Base-by-base conservation (phyloP, 37 sponge, comb jelly and placozoan species). In the Mnemiopsis leidyi region DNA sequence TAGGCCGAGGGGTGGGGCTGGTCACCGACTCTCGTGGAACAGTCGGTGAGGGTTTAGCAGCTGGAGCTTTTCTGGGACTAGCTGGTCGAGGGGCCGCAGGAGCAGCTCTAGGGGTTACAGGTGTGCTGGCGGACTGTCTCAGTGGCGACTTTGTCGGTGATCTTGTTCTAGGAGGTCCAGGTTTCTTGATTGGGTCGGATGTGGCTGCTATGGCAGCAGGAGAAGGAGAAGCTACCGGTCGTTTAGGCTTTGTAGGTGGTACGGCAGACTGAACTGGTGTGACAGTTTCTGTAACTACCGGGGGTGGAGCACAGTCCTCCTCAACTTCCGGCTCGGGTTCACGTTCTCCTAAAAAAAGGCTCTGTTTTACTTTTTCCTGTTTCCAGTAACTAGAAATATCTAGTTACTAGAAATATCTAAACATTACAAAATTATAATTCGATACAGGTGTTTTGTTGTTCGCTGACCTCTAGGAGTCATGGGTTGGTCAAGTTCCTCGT, bases 1-100 rank as follows among this genome's bases (percentile, higher is more conserved):
- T 9, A 32, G 79, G 79, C 20, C 79, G 79, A 39, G 90, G 90
- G 0, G 61, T 38, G 29, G 90, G 90, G 39, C 90, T 85, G 90
- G 48, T 85, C 25, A 40, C 48, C 39, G 36, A n/a, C 48, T 85
- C 90, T 28, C 75, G 5, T 23, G 75, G n/a, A 18, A 71, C 75
- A 28, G 90, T 3, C 0, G 25, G 25, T 5, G 90, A n/a, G 23
- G 61, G 18, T 23, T 7, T 39, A 1, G 16, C 26, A 13, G 7
- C 73, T 23, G 32, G 20, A 0, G 36, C 7, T 26, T 26, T 31
- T 32, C 7, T 77, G 48, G 90, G 90, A 39, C 38, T 40, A 1
- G 82, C 7, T 5, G 82, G 82, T 79, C 82, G 18, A 0, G 82
- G 82, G 37, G 82, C 31, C 5, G 82, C 5, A 7, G 82, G 18